Base-by-base conservation (phyloP, 2,113 vertebrate species). In the Heterochromis multidens region DNA sequence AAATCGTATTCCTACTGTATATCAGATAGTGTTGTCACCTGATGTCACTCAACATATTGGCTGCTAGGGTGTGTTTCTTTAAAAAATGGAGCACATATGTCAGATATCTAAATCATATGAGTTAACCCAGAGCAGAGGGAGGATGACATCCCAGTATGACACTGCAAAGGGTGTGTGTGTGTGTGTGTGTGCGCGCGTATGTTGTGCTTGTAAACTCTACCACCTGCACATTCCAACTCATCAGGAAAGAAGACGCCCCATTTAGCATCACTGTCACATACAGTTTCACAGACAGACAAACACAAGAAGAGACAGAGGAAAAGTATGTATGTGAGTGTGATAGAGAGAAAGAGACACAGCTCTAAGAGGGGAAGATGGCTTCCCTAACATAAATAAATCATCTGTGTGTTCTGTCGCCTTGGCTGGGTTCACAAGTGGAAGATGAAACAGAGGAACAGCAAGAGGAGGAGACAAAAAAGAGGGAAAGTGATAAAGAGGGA, bases 221-320 rank as follows among this genome's bases (percentile, higher is more conserved):
- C 79, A 91, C 91, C 85, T 90, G 88, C 80, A 91, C 65, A 86
- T 84, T 88, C 56, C 43, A 86, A 89, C 59, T 88, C 84, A 88
- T 84, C 89, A 46, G 74, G 78, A 88, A 77, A 86, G 81, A 78
- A 78, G 88, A 90, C 56, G 43, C 82, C 79, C 70, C 89, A 92
- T 92, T 94, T 92, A 94, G 87, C 92, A 91, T 91, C 85, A 84
- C 88, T 87, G 93, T 94, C 92, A 92, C 87, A 92, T 89, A 84
- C 35, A 40, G 80, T 90, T 92, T 93, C 87, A 86, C 81, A 92
- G 87, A 87, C 33, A 93, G 91, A 91, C 87, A 79, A 61, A 88
- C 80, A 82, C 56, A 5, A 54, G 81, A 62, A 40, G 59, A 86
- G 88, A 84, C 59, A 54, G 83, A 63, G 63, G 6, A 35, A 87